Conservation (phyloP, 2,888 invertebrate species). For the Stenchaetothrips biformis region DNA sequence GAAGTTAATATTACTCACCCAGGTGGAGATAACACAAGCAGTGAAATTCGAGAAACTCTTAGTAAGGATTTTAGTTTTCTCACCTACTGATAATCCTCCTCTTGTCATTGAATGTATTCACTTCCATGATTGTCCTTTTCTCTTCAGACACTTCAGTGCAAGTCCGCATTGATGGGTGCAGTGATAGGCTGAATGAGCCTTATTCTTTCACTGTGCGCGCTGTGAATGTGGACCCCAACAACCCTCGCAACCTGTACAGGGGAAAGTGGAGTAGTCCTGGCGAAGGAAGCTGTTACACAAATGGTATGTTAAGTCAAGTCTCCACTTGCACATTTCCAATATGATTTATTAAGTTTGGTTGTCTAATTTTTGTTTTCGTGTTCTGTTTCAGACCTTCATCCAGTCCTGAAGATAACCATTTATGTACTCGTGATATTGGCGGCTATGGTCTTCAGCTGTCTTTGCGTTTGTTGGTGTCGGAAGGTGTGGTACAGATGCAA, state of each 20-base stretch:
- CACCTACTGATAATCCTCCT: constrained; percentile 34
- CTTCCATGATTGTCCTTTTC: not conserved
- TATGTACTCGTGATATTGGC: not conserved
- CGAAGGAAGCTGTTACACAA: constrained; percentile 46
- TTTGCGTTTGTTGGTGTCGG: not conserved
- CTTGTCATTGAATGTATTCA: not conserved
- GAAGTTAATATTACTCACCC: constrained; percentile 46
- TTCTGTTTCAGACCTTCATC: constrained; percentile 33
- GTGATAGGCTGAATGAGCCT: constrained; percentile 30
- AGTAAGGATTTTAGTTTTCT: constrained; percentile 38
- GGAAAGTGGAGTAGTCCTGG: constrained; percentile 48
- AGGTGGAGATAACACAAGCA: constrained; percentile 36
- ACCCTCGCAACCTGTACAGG: constrained; percentile 36
- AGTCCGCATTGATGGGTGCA: not conserved
- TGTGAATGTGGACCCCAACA: constrained; percentile 44
- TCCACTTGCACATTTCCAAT: not conserved
- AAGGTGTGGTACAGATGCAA: constrained; percentile 58
- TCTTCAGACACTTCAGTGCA: not conserved
- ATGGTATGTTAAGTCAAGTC: constrained; percentile 39
- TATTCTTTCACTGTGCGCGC: constrained; percentile 44
- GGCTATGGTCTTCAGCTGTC: not conserved
- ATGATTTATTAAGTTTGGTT: too few species aligned
- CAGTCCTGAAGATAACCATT: not conserved
- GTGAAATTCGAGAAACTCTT: constrained; percentile 41
- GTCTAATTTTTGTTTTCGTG: not conserved